Evolutionary conservation across 2,113 vertebrate species (phyloP), one percentile per base, ranked within the genome.

Genomic region (Nothobranchius furzeri): DNA sequence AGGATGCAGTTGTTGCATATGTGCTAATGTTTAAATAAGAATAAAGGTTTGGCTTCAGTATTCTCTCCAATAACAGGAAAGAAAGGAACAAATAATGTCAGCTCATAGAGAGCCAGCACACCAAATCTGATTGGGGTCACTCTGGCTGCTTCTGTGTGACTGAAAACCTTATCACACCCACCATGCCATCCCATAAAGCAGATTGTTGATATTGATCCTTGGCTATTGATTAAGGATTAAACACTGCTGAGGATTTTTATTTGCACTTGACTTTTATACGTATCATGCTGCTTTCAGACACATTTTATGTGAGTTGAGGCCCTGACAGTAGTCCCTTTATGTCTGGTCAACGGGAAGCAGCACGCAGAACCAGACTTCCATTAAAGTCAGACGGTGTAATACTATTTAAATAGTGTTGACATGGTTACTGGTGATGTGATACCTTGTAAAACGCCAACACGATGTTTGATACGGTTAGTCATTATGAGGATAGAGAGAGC

Each of bases 201-300:
- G 57, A 77, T 60, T 81, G 79, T 82, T 76, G 80, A 82, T 60
- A 87, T 75, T 9, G 63, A 81, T 87, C 72, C 67, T 64, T 59
- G 58, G 67, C 62, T 54, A 60, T 56, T 56, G 71, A 83, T 86
- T 78, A 67, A 74, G 74, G 65, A 81, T 75, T 71, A 79, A 79
- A 83, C 60, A 68, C 50, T 11, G 46, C 47, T 46, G 58, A 42
- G 15, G 65, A 58, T 62, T 84, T 84, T 82, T 73, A 81, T 83
- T 79, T 64, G 47, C 15, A 79, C 60, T 81, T 81, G 51, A 17
- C 58, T 81, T 89, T 85, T 53, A 79, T 72, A 40, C 72, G 72
- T 60, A 72, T 73, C 17, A 9, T 43, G 4, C 15, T 42, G 64
- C 63, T 68, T 69, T 59, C 20, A 57, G 43, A 1, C 17, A 48